Base-by-base conservation (phyloP, 2,113 vertebrate genomes). In the Pogona vitticeps region DNA sequence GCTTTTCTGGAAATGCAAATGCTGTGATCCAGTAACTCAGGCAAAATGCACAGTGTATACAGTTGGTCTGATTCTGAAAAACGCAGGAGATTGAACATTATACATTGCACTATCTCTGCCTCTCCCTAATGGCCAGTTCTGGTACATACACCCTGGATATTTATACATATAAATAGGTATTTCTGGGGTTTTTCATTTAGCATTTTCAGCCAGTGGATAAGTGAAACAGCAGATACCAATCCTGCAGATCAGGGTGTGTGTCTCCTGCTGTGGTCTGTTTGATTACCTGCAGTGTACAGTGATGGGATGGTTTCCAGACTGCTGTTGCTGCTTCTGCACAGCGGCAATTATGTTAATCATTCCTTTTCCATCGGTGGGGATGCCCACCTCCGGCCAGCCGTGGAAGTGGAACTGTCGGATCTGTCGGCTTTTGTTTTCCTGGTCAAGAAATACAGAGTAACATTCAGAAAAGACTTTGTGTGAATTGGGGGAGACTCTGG, bases 281-380 rank as follows among this genome's bases (percentile, higher is more conserved):
- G 8, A 1, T 86, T 92, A 98, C 98, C 98, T 99, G 98, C 98
- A 99, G 96, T 99, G 99, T 82, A 99, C 99, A 3, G 98, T 99
- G 96, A 99, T 99, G 72, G 99, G 99, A 90, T 99, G 99, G 94
- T 99, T 99, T 85, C 99, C 99, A 61, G 99, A 99, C 96, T 99
- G 98, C 90, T 99, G 99, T 94, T 99, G 99, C 88, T 99, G 98
- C 90, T 99, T 99, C 95, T 99, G 98, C 92, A 99, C 98, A 0
- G 99, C 98, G 0, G 98, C 98, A 0, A 99, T 99, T 94, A 99
- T 98, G 96, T 98, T 99, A 95, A 99, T 99, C 98, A 99, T 99
- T 72, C 99, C 98, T 94, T 99, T 99, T 1, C 99, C 98, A 0
- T 99, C 98, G 0, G 97, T 96, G 13, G 99, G 99, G 94, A 99